Base-by-base conservation (phyloP, 1,140 invertebrate species). In the Drosophila tsacasi region DNA sequence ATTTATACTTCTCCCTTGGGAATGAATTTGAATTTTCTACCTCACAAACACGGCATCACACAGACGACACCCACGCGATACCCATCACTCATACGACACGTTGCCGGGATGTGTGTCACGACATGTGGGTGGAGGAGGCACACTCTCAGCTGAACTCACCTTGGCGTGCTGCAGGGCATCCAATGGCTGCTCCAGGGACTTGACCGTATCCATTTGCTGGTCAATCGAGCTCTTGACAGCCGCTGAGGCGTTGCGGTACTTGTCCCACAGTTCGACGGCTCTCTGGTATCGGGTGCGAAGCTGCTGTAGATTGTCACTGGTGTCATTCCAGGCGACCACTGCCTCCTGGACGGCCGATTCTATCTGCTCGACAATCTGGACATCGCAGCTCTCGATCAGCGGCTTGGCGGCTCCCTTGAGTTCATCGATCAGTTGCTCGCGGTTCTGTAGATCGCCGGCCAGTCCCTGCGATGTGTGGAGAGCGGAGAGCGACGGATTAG, bases 221-320 rank as follows among this genome's bases (percentile, higher is more conserved):
- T 97, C 96, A 40, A 95, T 95, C 94, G 95, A 97, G 62, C 94
- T 94, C 58, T 96, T 95, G 46, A 97, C 95, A 6, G 95, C 94
- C n/a, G 96, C 96, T 39, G 95, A 96, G 2, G 96, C 95, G 81
- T 96, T 96, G 25, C 95, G 94, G 93, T 97, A 97, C 52, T 95
- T 94, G 79, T 95, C 94, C 97, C 97, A 97, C 37, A 97, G 94
- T 32, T 95, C 95, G 49, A 96, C 96, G 5, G 96, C 96, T 91
- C 96, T 93, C 80, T 97, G 95, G 93, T 96, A 96, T 79, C 96
- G 95, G 79, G 95, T 95, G 93, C 96, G 96, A 64, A 97, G 94
- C 67, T 95, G 95, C 72, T 95, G 95, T 68, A 97, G 94, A 92
- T 96, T 96, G 74, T 94, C 94, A 83, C 95, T 95, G 21, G 96